Percentiles rank a stretch among this genome's conserved stretches.
Conservation (phyloP, 2,888 invertebrate genomes). For the Cerceris rybyensis region DNA sequence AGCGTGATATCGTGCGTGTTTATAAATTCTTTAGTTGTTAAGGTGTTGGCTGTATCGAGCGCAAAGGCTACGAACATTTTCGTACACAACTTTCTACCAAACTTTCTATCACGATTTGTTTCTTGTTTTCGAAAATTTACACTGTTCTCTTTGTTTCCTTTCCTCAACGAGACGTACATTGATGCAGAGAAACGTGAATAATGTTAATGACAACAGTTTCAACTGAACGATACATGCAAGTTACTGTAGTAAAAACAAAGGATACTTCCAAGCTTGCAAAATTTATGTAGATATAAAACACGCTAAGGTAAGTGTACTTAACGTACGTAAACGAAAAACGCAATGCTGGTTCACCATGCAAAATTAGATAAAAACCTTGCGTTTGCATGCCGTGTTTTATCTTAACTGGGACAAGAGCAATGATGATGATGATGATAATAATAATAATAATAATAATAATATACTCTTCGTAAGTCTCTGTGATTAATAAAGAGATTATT, state of each 20-base stretch:
- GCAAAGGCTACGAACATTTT: constrained; percentile 28
- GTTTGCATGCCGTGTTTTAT: constrained; percentile 50
- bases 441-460: constrained; percentile 33
- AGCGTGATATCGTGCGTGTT: constrained; percentile 38
- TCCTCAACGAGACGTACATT: constrained; percentile 24
- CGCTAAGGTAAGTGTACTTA: not conserved
- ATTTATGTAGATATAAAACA: constrained; percentile 14
- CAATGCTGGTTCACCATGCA: constrained; percentile 46
- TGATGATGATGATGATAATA: constrained; percentile 37
- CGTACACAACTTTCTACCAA: not conserved
- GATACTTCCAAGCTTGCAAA: constrained; percentile 22
- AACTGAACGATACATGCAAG: constrained; percentile 49
- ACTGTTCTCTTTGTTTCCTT: constrained; percentile 22
- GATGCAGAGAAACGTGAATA: constrained; percentile 31
- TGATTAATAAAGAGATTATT: constrained; percentile 15
- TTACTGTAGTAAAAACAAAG: constrained; percentile 40
- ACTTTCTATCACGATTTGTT: constrained; percentile 14
- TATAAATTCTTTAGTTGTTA: constrained; percentile 20
- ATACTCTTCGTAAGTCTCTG: constrained; percentile 7
- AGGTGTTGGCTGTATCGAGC: constrained; percentile 29
- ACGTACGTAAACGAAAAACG: not conserved
- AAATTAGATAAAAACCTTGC: constrained; percentile 27
- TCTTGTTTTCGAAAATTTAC: constrained; percentile 17
- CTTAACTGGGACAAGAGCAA: constrained; percentile 40
- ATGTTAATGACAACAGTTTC: constrained; percentile 15